Percentiles rank a stretch among this genome's conserved stretches.
These are phyloP conservation scores for Hydriomena furcata DNA, from an alignment of 2,888 invertebrate genomes.

Conservation along the genomic window DNA sequence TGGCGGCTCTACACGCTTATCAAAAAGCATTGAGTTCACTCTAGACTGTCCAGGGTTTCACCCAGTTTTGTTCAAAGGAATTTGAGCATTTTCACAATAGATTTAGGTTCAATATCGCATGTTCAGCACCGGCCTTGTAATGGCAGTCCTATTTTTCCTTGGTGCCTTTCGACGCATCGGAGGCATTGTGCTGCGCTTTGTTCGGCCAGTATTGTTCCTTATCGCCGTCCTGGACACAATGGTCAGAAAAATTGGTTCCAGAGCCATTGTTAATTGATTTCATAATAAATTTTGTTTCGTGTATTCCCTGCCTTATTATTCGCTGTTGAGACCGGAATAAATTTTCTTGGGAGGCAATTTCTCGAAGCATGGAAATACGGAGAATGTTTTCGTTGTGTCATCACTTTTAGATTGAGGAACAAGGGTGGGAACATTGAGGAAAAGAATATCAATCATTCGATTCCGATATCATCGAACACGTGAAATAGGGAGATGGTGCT, in stretches of 20 bases:
- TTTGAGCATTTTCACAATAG: neutral
- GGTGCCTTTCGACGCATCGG: conserved; percentile 7
- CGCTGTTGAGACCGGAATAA: conserved; percentile 16
- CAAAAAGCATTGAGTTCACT: neutral
- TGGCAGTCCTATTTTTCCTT: neutral
- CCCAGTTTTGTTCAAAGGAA: neutral
- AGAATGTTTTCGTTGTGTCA: conserved; percentile 9
- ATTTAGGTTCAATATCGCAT: neutral
- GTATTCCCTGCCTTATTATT: conserved; percentile 23
- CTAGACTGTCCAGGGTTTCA: neutral
- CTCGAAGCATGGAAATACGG: conserved; percentile 15
- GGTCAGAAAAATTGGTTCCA: conserved; percentile 72
- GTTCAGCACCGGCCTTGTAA: neutral
- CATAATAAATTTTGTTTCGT: conserved; percentile 52
- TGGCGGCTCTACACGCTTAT: too few species aligned
- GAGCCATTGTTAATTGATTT: conserved; percentile 67
- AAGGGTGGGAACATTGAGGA: neutral
- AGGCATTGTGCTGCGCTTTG: conserved; percentile 49
- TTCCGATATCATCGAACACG: conserved; percentile 7
- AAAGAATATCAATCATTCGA: conserved; percentile 5
- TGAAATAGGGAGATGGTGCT: neutral
- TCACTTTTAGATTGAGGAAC: conserved; percentile 7
- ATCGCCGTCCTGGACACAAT: conserved; percentile 63
- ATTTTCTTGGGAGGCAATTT: conserved; percentile 15
- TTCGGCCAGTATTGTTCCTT: conserved; percentile 55